phyloP scores from a whole-genome alignment of 1,140 invertebrate genomes.

The Lordiphosa collinella region DNA sequence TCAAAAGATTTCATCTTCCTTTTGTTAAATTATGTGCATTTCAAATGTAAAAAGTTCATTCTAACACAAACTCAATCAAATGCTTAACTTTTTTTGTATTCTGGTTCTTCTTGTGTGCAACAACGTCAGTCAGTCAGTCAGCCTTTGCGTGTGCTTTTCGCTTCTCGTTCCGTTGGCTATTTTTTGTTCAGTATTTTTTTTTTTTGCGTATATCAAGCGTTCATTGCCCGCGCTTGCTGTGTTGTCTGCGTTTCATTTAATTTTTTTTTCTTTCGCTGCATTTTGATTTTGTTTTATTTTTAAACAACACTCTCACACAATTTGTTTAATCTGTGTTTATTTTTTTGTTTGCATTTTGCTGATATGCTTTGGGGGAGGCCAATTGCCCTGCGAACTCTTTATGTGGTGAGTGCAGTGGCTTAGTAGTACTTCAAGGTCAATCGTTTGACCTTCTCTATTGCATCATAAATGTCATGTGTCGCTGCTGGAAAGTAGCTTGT shows the following conservation, averaged over 20 bases:
- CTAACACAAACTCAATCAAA: constrained; percentile 63
- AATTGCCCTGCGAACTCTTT: constrained; percentile 33
- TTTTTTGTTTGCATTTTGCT: constrained; percentile 27
- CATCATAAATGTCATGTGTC: constrained; percentile 1
- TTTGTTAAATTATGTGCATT: constrained; percentile 57
- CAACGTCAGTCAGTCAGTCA: constrained; percentile 25
- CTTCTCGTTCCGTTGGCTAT: constrained; percentile 54
- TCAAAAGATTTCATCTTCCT: constrained; percentile 7
- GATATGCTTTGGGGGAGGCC: constrained; percentile 16
- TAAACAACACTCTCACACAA: constrained; percentile 40
- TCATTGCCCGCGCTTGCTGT: constrained; percentile 63
- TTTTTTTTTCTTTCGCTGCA: constrained; percentile 34
- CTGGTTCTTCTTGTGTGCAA: constrained; percentile 25
- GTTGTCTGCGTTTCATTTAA: constrained; percentile 17
- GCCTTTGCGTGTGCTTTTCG: constrained; percentile 39
- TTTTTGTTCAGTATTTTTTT: constrained; percentile 27
- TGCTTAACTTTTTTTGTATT: constrained; percentile 33
- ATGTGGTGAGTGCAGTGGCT: constrained; percentile 3
- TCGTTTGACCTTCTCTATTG: constrained; percentile 16
- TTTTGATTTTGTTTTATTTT: constrained; percentile 64
- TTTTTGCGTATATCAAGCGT: constrained; percentile 73
- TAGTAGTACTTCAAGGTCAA: constrained; percentile 45
- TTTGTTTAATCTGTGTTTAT: constrained; percentile 54
- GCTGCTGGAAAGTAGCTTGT: not conserved
- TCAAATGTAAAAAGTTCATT: constrained; percentile 63